Evolutionary conservation across 2,797 vertebrate species (phyloP).

Genomic region (Siniperca undulata): DNA sequence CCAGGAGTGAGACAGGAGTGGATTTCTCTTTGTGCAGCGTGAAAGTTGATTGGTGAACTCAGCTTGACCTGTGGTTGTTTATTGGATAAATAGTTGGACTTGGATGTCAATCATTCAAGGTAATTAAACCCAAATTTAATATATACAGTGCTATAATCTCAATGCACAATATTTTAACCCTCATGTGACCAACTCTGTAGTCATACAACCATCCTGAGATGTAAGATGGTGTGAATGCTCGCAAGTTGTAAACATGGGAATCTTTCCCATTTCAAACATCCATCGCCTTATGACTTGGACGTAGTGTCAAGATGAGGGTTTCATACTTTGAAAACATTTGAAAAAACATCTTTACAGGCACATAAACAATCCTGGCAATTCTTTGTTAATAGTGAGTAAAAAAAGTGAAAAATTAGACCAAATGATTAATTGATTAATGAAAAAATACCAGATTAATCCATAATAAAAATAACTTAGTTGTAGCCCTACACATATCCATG

Average conservation of each 20-base stretch:
- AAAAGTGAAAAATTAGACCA: background rate
- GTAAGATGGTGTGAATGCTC: background rate
- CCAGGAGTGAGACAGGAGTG: background rate
- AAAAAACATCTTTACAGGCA: background rate
- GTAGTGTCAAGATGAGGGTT: background rate
- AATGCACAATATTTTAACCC: background rate
- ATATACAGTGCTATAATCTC: background rate
- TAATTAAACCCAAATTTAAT: background rate
- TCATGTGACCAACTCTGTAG: background rate
- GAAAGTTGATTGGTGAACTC: background rate
- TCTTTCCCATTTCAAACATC: background rate
- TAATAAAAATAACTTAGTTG: background rate
- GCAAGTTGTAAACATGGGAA: background rate
- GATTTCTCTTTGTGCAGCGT: conserved; percentile 24
- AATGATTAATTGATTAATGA: background rate
- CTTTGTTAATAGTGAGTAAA: too few species aligned
- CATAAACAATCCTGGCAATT: background rate
- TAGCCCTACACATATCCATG: background rate
- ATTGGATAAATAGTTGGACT: background rate
- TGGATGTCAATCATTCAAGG: background rate
- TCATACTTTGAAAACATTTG: background rate
- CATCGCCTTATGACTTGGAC: background rate
- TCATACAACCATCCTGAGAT: too few species aligned
- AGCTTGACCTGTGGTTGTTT: background rate
- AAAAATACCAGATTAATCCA: background rate